These are phyloP conservation scores for Phylloscopus whistleri DNA, from an alignment of 2,113 vertebrate genomes.

Conservation along the genomic window DNA sequence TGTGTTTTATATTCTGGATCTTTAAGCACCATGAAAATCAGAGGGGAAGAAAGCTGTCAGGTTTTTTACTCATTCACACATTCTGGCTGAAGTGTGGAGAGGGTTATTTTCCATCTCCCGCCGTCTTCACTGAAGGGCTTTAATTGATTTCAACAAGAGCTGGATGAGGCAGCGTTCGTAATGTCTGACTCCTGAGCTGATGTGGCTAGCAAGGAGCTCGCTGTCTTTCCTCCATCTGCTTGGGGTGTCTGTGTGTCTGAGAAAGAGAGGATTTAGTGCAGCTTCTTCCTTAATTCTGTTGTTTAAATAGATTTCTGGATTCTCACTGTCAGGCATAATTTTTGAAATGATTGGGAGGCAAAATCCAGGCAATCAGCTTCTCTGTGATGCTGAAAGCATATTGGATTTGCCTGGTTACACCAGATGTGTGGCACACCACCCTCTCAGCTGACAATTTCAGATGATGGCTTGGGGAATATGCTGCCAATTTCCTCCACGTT, in stretches of 20 bases:
- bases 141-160: slow-evolving; percentile 7
- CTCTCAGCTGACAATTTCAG: neutral
- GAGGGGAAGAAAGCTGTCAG: neutral
- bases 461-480: neutral
- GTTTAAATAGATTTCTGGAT: neutral
- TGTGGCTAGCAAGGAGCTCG: neutral
- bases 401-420: neutral
- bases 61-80: neutral
- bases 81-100: neutral
- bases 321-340: neutral
- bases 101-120: neutral
- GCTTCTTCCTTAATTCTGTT: neutral
- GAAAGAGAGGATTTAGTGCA: neutral
- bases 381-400: neutral
- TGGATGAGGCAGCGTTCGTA: neutral
- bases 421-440: neutral
- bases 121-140: neutral
- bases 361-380: neutral
- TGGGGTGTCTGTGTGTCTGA: neutral
- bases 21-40: neutral
- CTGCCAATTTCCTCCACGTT: neutral
- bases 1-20: neutral
- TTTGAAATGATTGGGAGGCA: neutral
- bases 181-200: slow-evolving; percentile 23
- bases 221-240: slow-evolving; percentile 14